Conservation (phyloP, 2,113 vertebrate species). For the Crotalus horridus region DNA sequence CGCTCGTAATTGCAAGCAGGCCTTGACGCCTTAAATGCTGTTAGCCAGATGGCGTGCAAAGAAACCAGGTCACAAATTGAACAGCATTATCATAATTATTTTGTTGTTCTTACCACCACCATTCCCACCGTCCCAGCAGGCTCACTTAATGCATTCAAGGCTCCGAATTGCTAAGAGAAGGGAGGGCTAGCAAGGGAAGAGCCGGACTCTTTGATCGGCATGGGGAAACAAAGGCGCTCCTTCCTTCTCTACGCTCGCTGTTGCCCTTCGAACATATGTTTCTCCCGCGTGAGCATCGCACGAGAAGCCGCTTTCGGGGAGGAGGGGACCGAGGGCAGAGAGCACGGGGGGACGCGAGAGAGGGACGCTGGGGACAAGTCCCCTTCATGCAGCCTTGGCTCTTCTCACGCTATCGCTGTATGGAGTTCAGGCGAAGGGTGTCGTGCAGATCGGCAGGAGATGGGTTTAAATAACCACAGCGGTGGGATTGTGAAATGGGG, state of each 20-base stretch:
- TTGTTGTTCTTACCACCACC: neutral
- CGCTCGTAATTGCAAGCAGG: neutral
- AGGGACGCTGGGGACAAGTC: neutral
- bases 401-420: conserved; percentile 26
- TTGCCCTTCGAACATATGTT: conserved; percentile 1
- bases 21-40: neutral
- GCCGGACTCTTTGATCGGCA: neutral
- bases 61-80: neutral
- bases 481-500: conserved; percentile 19
- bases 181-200: neutral
- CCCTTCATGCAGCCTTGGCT: conserved; percentile 12
- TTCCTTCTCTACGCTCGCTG: neutral
- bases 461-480: conserved; percentile 49
- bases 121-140: neutral
- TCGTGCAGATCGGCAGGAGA: conserved; percentile 57
- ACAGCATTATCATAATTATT: neutral
- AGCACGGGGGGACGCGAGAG: neutral
- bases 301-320: neutral
- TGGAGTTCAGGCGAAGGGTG: conserved; percentile 42
- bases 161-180: too few relatives aligned
- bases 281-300: conserved; percentile 1
- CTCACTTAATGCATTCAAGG: neutral
- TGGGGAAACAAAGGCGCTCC: neutral
- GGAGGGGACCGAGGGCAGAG: neutral
- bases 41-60: neutral